phyloP scores from a whole-genome alignment of 2,888 invertebrate species.

The Spodoptera exigua region DNA sequence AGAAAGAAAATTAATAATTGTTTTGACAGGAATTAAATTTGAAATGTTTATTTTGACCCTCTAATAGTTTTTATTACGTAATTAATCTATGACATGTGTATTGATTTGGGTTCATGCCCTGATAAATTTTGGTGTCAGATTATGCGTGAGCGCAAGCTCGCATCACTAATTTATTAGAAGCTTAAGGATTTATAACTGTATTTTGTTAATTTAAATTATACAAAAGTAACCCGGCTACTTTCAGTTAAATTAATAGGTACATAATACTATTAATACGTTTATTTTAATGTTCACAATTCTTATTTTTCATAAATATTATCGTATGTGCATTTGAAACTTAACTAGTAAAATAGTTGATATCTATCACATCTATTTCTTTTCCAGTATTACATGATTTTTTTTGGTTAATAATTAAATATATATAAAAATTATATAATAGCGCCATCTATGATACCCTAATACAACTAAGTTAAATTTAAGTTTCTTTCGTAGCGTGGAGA shows the following conservation, averaged over 20 bases:
- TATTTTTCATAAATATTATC: too few species aligned
- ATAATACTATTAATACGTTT: too few species aligned
- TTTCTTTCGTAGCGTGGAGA: background rate
- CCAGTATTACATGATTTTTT: too few species aligned
- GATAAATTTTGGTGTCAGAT: constrained; percentile 39
- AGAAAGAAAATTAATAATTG: constrained; percentile 33
- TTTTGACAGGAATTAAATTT: constrained; percentile 14
- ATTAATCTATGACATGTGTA: constrained; percentile 10
- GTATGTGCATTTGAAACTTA: too few species aligned
- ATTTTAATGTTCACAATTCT: too few species aligned
- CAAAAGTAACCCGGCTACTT: background rate
- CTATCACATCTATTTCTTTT: too few species aligned
- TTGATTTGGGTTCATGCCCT: constrained; percentile 40
- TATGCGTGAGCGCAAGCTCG: constrained; percentile 16
- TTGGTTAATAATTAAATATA: too few species aligned
- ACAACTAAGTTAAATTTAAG: background rate
- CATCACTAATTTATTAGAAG: constrained; percentile 17
- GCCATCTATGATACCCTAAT: constrained; percentile 19
- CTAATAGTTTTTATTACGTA: constrained; percentile 18
- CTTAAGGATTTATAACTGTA: constrained; percentile 4
- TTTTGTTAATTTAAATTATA: constrained; percentile 2
- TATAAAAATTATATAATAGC: background rate
- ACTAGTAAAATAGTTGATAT: too few species aligned
- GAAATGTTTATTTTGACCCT: constrained; percentile 15
- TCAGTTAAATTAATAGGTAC: background rate